These are phyloP conservation scores for Nipponacmea schrenckii DNA, from an alignment of 2,888 invertebrate genomes.

Conservation along the genomic window DNA sequence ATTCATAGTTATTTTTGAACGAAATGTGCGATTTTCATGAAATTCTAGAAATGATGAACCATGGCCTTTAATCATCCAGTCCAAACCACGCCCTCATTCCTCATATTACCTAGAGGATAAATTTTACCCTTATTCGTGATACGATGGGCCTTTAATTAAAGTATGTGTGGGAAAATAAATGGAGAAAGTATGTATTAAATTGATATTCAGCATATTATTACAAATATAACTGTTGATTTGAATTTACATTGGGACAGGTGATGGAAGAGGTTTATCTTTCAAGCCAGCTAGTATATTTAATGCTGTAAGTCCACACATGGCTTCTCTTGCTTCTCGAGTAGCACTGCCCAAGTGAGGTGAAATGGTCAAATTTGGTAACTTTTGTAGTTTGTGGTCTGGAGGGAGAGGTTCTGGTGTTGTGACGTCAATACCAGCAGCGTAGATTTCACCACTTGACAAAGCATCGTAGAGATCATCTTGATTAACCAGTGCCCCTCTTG, in stretches of 20 bases:
- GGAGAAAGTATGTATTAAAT: too few relatives aligned
- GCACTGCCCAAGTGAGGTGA: slow-evolving; percentile 90
- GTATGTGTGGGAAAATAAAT: too few relatives aligned
- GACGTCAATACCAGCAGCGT: slow-evolving; percentile 90
- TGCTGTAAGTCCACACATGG: slow-evolving; percentile 82
- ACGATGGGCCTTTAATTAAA: too few relatives aligned
- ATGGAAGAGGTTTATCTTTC: slow-evolving; percentile 76
- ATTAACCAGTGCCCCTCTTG: slow-evolving; percentile 75
- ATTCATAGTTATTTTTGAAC: too few relatives aligned
- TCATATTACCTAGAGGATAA: too few relatives aligned
- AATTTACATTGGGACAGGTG: slow-evolving; percentile 25
- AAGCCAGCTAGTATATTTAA: slow-evolving; percentile 83
- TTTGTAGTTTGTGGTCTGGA: slow-evolving; percentile 78
- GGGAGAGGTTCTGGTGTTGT: slow-evolving; percentile 91
- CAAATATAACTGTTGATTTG: too few relatives aligned
- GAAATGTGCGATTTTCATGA: too few relatives aligned
- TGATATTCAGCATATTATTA: too few relatives aligned
- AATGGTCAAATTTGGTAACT: slow-evolving; percentile 82
- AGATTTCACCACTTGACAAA: slow-evolving; percentile 76
- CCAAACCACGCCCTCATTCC: too few relatives aligned
- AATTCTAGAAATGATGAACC: too few relatives aligned
- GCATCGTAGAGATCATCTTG: slow-evolving; percentile 83
- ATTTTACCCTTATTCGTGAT: too few relatives aligned
- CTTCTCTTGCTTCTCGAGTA: slow-evolving; percentile 78
- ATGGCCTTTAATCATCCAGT: too few relatives aligned